These are phyloP conservation scores for Cephus cinctus DNA, from an alignment of 1,140 invertebrate genomes.

Conservation along the genomic window DNA sequence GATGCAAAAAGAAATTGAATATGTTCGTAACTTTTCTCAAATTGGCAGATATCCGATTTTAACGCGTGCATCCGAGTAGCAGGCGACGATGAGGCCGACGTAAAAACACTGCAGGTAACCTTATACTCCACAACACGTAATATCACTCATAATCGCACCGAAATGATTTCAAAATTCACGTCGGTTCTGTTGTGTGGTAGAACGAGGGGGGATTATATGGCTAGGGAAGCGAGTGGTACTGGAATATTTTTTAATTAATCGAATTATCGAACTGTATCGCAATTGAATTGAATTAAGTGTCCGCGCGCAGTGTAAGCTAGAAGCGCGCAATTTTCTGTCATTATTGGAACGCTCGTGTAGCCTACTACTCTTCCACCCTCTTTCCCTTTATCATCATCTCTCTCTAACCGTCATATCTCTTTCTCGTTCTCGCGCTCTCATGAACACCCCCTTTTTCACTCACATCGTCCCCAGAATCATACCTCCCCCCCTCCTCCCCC, in stretches of 20 bases:
- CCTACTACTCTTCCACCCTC: slow-evolving; percentile 3
- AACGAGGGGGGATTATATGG: too few relatives aligned
- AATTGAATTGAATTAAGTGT: slow-evolving; percentile 53
- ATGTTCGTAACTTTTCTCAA: too few relatives aligned
- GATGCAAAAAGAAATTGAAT: too few relatives aligned
- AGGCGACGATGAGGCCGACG: too few relatives aligned
- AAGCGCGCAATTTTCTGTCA: slow-evolving; percentile 15
- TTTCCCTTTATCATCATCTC: slow-evolving; percentile 1
- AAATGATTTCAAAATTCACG: too few relatives aligned
- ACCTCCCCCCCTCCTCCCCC: background rate
- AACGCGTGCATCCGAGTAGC: too few relatives aligned
- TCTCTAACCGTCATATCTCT: background rate
- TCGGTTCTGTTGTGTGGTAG: too few relatives aligned
- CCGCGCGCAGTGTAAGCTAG: slow-evolving; percentile 31
- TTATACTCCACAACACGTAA: too few relatives aligned
- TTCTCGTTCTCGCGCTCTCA: slow-evolving; percentile 6
- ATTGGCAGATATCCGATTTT: too few relatives aligned
- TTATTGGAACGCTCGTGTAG: background rate
- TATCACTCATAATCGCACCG: too few relatives aligned
- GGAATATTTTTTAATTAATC: slow-evolving; percentile 51
- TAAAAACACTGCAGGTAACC: too few relatives aligned
- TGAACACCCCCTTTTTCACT: slow-evolving; percentile 10
- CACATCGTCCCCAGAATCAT: background rate
- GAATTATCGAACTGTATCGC: slow-evolving; percentile 56
- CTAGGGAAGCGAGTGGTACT: background rate